Evolutionary conservation across 1,140 invertebrate genomes (phyloP).

Genomic region (Melipona quadrifasciata): DNA sequence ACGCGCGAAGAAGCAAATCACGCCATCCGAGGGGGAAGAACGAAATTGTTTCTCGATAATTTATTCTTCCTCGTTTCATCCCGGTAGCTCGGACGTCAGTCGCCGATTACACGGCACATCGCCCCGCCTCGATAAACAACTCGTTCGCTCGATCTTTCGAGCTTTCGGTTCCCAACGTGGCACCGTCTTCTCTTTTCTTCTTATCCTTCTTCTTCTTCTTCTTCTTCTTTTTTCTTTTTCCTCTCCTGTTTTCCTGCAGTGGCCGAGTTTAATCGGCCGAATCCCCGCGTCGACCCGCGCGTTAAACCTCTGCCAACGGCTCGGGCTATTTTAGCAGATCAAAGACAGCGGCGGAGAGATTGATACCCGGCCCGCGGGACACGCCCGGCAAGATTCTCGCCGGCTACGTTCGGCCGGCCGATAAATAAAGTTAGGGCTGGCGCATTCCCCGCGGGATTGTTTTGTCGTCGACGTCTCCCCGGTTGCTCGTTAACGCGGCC

Average conservation of each 20-base stretch:
- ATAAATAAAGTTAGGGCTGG: constrained; percentile 61
- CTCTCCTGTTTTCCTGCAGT: constrained; percentile 13
- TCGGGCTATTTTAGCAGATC: constrained; percentile 66
- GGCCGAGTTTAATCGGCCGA: constrained; percentile 62
- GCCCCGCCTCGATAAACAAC: not conserved
- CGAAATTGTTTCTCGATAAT: constrained; percentile 4
- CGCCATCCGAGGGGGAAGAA: not conserved
- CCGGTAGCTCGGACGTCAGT: not conserved
- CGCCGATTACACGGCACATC: not conserved
- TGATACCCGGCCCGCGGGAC: constrained; percentile 57
- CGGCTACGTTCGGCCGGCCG: constrained; percentile 29
- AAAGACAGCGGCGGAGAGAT: constrained; percentile 64
- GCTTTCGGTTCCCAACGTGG: not conserved
- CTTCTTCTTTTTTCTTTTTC: not conserved
- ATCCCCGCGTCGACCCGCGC: constrained; percentile 53
- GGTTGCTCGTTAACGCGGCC: constrained; percentile 66
- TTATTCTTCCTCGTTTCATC: not conserved
- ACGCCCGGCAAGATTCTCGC: constrained; percentile 55
- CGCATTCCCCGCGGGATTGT: constrained; percentile 58
- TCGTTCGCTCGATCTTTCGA: not conserved
- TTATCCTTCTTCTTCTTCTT: not conserved
- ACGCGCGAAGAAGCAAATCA: not conserved
- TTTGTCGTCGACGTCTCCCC: constrained; percentile 50
- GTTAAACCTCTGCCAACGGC: constrained; percentile 59
- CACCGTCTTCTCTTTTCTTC: not conserved